Conservation (phyloP, 2,888 invertebrate species). For the Plemyria rubiginata region DNA sequence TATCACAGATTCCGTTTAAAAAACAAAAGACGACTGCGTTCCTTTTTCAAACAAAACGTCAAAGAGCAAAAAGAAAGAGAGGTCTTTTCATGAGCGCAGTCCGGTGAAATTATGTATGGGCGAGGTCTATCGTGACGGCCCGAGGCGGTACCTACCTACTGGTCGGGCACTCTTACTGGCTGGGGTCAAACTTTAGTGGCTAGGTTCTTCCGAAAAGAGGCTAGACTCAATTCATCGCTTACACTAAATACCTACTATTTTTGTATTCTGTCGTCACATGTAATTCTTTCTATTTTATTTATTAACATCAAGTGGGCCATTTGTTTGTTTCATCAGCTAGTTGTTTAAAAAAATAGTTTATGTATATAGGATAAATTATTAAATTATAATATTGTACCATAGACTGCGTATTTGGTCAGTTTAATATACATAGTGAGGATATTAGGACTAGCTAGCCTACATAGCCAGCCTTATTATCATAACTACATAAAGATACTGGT, state of each 20-base stretch:
- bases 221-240: no score
- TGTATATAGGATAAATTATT: no score
- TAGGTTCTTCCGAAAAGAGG: constrained; percentile 8
- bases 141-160: constrained; percentile 65
- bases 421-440: neutral
- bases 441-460: neutral
- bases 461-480: neutral
- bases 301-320: no score
- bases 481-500: neutral
- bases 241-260: no score
- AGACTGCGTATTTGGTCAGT: neutral
- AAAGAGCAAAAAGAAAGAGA: constrained; percentile 50
- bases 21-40: constrained; percentile 45
- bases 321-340: no score
- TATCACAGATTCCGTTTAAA: constrained; percentile 35
- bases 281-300: no score
- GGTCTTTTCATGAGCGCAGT: constrained; percentile 66
- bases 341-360: no score
- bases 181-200: constrained; percentile 18
- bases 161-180: constrained; percentile 42
- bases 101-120: constrained; percentile 68
- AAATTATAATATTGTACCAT: neutral
- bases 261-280: no score
- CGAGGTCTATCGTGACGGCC: constrained; percentile 73
- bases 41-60: constrained; percentile 49